Conservation (phyloP, 92 coral and sea anemone species). For the Epizoanthus stellaris region DNA sequence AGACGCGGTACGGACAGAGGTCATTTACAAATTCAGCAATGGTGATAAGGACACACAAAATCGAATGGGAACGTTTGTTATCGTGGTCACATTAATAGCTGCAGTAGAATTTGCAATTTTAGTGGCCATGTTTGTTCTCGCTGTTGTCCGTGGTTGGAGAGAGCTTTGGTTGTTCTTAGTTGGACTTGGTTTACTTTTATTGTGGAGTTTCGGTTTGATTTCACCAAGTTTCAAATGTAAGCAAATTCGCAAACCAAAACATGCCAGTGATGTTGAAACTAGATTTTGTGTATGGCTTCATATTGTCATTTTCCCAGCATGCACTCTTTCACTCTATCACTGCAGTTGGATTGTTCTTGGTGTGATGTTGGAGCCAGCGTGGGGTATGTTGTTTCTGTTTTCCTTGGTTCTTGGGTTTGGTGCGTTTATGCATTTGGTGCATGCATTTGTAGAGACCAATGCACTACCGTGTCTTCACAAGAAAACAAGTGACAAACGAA, state of each 20-base stretch:
- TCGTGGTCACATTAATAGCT: not conserved
- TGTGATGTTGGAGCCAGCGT: slow-evolving; percentile 6
- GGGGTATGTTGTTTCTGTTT: slow-evolving; percentile 4
- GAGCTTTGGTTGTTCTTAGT: not conserved
- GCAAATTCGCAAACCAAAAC: not conserved
- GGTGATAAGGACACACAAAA: not conserved
- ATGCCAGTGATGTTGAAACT: not conserved
- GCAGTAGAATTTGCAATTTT: not conserved
- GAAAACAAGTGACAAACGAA: no score
- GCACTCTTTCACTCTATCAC: not conserved
- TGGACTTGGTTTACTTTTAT: not conserved
- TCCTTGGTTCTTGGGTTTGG: not conserved
- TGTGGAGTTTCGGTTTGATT: not conserved
- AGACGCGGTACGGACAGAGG: not conserved
- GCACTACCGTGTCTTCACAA: no score
- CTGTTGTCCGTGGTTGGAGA: not conserved
- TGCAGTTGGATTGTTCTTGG: not conserved
- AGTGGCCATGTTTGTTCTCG: not conserved
- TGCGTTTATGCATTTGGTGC: not conserved
- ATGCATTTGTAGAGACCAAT: not conserved
- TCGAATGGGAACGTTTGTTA: not conserved
- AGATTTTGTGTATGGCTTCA: not conserved
- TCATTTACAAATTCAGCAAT: not conserved
- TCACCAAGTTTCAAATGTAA: no score
- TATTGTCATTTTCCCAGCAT: not conserved